Percentiles rank a stretch among this genome's conserved stretches.
Evolutionary conservation across 2,888 invertebrate species (phyloP).

Genomic region (Ferrisia virgata): DNA sequence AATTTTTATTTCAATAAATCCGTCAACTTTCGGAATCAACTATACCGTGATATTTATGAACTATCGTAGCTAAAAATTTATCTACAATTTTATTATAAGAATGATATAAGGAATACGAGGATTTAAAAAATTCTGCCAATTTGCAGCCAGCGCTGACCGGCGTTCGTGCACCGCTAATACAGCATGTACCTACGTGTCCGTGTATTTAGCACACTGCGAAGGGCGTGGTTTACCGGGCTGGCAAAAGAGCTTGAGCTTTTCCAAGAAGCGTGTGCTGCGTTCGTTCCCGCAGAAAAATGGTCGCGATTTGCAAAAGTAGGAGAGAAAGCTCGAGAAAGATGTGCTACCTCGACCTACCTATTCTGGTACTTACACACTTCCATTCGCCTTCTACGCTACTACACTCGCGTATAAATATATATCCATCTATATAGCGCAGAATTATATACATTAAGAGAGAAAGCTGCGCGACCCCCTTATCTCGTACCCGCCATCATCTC

Average conservation of each 20-base stretch:
- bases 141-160: no score
- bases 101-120: no score
- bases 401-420: neutral
- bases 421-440: neutral
- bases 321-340: neutral
- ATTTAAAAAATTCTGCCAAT: no score
- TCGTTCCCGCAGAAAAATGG: slow-evolving; percentile 32
- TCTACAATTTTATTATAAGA: no score
- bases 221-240: neutral
- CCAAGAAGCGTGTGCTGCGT: slow-evolving; percentile 4
- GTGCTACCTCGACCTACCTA: neutral
- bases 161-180: no score
- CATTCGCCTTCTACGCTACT: neutral
- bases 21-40: no score
- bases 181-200: no score
- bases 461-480: neutral
- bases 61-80: no score
- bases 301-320: slow-evolving; percentile 35
- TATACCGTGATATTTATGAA: no score
- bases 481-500: neutral
- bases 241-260: slow-evolving; percentile 11
- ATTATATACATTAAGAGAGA: no score
- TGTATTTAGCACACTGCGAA: neutral
- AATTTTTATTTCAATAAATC: no score
- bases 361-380: neutral